Percentiles rank a stretch among this genome's conserved stretches.
phyloP scores from a whole-genome alignment of 2,797 vertebrate species.

The Bradypus variegatus region DNA sequence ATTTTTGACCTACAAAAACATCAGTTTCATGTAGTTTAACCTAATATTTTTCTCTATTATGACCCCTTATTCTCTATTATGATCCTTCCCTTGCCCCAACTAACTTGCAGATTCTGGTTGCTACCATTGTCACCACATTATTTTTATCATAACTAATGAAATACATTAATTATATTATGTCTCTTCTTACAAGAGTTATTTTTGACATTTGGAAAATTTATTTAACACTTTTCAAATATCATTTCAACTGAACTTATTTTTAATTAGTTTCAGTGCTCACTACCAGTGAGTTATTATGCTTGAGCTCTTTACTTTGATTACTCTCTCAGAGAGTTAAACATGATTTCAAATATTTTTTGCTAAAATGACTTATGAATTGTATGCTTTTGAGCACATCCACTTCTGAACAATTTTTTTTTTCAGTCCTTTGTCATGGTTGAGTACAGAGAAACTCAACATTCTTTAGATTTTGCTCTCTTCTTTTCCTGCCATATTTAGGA shows the following conservation, averaged over 20 bases:
- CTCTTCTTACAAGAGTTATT: background rate
- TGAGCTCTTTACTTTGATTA: background rate
- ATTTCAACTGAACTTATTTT: background rate
- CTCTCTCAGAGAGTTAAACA: background rate
- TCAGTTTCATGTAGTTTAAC: background rate
- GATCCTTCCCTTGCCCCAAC: background rate
- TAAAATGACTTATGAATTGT: background rate
- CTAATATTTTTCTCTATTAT: background rate
- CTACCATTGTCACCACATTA: background rate
- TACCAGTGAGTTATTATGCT: background rate
- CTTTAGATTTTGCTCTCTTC: background rate
- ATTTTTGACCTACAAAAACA: background rate
- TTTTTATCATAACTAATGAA: background rate
- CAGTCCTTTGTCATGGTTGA: background rate
- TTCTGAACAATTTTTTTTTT: background rate
- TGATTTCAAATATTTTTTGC: background rate
- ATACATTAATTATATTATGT: background rate
- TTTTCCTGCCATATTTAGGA: background rate
- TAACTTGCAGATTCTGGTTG: background rate
- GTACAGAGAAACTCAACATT: background rate
- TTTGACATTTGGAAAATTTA: background rate
- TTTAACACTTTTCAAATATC: background rate
- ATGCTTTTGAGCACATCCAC: background rate
- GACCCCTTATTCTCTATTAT: background rate
- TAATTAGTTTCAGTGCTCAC: background rate